Percentiles rank a stretch among this genome's conserved stretches.
Conservation (phyloP, 2,797 vertebrate genomes). For the Gadopsis bispinosus region DNA sequence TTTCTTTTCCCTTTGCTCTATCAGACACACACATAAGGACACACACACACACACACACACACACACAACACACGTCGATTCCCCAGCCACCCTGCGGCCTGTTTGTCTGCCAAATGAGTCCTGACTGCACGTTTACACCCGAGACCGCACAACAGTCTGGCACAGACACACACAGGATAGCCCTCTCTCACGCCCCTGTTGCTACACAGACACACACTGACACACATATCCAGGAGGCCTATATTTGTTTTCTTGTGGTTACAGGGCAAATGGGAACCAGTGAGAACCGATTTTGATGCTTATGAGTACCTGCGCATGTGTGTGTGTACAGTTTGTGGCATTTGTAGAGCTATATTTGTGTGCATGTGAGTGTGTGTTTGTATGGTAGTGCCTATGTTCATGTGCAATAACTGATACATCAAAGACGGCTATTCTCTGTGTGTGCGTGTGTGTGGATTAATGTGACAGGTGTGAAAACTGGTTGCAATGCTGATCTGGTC, state of each 20-base stretch:
- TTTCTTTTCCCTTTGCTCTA: slow-evolving; percentile 71
- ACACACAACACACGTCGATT: slow-evolving; percentile 76
- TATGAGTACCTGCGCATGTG: slow-evolving; percentile 52
- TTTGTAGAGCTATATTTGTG: slow-evolving; percentile 30
- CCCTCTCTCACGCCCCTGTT: slow-evolving; percentile 79
- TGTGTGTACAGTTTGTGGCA: slow-evolving; percentile 37
- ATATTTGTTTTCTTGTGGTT: slow-evolving; percentile 82
- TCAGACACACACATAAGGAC: slow-evolving; percentile 70
- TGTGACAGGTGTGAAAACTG: slow-evolving; percentile 65
- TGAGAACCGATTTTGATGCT: slow-evolving; percentile 65
- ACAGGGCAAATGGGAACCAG: slow-evolving; percentile 78
- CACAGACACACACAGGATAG: slow-evolving; percentile 60
- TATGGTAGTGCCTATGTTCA: slow-evolving; percentile 3
- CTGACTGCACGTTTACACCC: slow-evolving; percentile 87
- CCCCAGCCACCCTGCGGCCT: slow-evolving; percentile 81
- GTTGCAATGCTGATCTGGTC: slow-evolving; percentile 55
- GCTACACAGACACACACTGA: slow-evolving; percentile 69
- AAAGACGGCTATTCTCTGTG: slow-evolving; percentile 1
- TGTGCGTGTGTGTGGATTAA: slow-evolving; percentile 22
- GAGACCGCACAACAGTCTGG: slow-evolving; percentile 82
- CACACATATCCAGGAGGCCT: slow-evolving; percentile 74
- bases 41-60: slow-evolving; percentile 23
- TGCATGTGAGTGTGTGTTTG: slow-evolving; percentile 15
- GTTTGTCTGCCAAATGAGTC: slow-evolving; percentile 88
- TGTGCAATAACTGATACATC: slow-evolving; percentile 35